Conservation (phyloP, 1,140 invertebrate species). For the Camponotus vicinus region DNA sequence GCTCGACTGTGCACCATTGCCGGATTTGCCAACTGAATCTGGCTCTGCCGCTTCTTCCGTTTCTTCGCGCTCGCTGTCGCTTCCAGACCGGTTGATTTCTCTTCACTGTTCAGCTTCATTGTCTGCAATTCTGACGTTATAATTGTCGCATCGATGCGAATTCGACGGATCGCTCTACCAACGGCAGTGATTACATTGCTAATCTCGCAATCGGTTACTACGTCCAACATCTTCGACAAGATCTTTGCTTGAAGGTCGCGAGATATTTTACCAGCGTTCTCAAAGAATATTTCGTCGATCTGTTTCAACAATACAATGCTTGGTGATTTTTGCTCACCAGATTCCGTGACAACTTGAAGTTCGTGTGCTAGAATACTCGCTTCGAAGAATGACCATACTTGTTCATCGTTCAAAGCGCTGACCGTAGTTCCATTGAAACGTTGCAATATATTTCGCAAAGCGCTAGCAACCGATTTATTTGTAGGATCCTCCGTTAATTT, state of each 20-base stretch:
- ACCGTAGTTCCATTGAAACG: conserved; percentile 81
- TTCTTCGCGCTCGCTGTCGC: background rate
- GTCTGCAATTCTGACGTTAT: conserved; percentile 88
- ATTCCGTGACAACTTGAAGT: conserved; percentile 63
- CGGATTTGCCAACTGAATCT: conserved; percentile 75
- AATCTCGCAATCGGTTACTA: conserved; percentile 82
- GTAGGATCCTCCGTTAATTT: conserved; percentile 49
- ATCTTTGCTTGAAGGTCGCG: conserved; percentile 77
- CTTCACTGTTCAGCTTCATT: conserved; percentile 83
- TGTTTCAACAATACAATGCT: conserved; percentile 84
- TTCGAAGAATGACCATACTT: conserved; percentile 82
- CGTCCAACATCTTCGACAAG: conserved; percentile 80
- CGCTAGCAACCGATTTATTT: conserved; percentile 72
- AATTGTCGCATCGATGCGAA: conserved; percentile 89
- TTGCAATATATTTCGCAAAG: conserved; percentile 81
- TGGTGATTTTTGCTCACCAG: conserved; percentile 53
- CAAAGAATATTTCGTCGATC: conserved; percentile 87
- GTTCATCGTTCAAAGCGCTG: conserved; percentile 79
- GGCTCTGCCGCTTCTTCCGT: conserved; percentile 79
- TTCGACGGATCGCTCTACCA: conserved; percentile 90
- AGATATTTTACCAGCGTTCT: conserved; percentile 68
- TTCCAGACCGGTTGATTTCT: conserved; percentile 44
- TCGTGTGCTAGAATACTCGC: conserved; percentile 73
- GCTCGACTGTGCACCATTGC: conserved; percentile 88
- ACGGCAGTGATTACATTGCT: conserved; percentile 87